Conservation (phyloP, 1,140 invertebrate genomes). For the Calliopsis andreniformis region DNA sequence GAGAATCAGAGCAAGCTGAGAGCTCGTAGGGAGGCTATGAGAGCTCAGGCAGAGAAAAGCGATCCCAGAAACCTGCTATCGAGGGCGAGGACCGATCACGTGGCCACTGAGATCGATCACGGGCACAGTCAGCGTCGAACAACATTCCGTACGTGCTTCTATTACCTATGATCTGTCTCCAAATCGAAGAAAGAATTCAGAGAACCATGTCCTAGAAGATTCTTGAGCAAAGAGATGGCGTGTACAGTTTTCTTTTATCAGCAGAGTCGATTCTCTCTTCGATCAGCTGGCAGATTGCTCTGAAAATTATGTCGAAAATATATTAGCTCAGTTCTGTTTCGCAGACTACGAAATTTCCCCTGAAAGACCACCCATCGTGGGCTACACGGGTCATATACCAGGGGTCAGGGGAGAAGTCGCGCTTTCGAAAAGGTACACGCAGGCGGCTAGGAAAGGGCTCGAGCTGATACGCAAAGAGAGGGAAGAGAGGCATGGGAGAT, state of each 20-base stretch:
- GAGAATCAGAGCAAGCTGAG: constrained; percentile 82
- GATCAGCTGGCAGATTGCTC: no score
- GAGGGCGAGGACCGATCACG: constrained; percentile 68
- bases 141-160: constrained; percentile 68
- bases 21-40: constrained; percentile 75
- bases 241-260: no score
- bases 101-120: constrained; percentile 70
- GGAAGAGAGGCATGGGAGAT: constrained; percentile 76
- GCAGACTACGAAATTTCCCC: constrained; percentile 86
- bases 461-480: constrained; percentile 83
- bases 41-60: constrained; percentile 80
- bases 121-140: constrained; percentile 58
- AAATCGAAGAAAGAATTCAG: no score
- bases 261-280: no score
- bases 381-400: constrained; percentile 88
- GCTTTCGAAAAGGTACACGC: constrained; percentile 85
- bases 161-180: no score
- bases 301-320: no score
- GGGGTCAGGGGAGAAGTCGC: constrained; percentile 85
- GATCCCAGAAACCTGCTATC: constrained; percentile 72
- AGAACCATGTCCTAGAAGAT: no score
- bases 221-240: no score
- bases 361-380: constrained; percentile 86
- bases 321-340: no score
- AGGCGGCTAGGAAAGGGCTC: constrained; percentile 85